Evolutionary conservation across 2,888 invertebrate genomes (phyloP).

Genomic region (Synergus umbraculus): DNA sequence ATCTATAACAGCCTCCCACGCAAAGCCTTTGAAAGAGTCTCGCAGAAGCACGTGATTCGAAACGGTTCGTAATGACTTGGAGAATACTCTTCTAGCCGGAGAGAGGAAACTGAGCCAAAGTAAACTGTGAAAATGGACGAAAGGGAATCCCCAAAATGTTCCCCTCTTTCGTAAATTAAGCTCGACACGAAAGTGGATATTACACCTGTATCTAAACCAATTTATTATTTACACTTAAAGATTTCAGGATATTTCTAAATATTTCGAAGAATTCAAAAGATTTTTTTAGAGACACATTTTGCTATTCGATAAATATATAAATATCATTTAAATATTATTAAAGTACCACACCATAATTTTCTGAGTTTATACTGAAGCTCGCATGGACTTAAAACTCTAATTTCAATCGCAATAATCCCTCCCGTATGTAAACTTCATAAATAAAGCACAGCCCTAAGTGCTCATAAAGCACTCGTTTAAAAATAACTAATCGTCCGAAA

Average conservation of each 20-base stretch:
- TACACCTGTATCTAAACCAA: background rate
- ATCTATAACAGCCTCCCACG: background rate
- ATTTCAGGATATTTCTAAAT: too few species aligned
- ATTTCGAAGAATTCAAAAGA: too few species aligned
- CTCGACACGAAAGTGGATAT: background rate
- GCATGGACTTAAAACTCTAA: background rate
- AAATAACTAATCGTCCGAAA: background rate
- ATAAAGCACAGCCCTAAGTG: constrained; percentile 6
- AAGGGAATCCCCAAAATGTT: constrained; percentile 8
- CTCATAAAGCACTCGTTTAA: background rate
- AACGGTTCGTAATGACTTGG: constrained; percentile 27
- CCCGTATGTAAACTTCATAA: background rate
- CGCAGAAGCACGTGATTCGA: constrained; percentile 17
- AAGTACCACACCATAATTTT: too few species aligned
- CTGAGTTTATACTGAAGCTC: too few species aligned
- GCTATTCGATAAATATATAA: too few species aligned
- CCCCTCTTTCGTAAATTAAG: background rate
- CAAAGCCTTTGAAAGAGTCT: constrained; percentile 9
- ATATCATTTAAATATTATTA: too few species aligned
- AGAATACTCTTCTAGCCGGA: constrained; percentile 1
- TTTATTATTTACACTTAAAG: too few species aligned
- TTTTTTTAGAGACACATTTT: too few species aligned
- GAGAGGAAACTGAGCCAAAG: constrained; percentile 31
- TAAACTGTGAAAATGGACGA: constrained; percentile 6
- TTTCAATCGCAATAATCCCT: background rate